Evolutionary conservation across 2,113 vertebrate species (phyloP).

Genomic region (Siniperca knerii): DNA sequence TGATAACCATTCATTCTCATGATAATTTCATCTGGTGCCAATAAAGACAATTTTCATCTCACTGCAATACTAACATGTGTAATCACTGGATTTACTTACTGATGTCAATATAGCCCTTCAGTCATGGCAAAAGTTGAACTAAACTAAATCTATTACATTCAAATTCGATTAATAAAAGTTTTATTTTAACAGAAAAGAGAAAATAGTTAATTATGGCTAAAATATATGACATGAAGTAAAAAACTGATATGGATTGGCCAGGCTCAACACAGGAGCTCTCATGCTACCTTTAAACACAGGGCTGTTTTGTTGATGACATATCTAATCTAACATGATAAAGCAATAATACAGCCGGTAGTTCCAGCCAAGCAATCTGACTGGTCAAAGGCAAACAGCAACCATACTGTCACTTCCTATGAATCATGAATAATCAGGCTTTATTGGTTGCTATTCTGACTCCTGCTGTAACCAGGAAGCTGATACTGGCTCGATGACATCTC

Average conservation of each 20-base stretch:
- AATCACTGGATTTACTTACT: neutral
- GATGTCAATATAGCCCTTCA: neutral
- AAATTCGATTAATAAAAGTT: neutral
- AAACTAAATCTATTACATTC: neutral
- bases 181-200: neutral
- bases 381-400: constrained; percentile 13
- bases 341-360: constrained; percentile 20
- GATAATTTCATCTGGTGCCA: neutral
- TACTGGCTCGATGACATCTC: constrained; percentile 4
- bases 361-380: constrained; percentile 1
- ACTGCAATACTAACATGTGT: neutral
- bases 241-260: neutral
- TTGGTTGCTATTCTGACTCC: constrained; percentile 20
- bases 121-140: too few relatives aligned
- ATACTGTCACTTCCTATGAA: constrained; percentile 15
- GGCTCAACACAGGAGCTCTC: constrained; percentile 7
- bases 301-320: constrained; percentile 16
- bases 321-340: constrained; percentile 44
- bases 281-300: constrained; percentile 8
- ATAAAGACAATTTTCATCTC: neutral
- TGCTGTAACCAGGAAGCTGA: constrained; percentile 46
- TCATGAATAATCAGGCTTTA: constrained; percentile 21
- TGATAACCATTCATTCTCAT: neutral
- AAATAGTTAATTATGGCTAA: neutral
- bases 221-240: neutral